Evolutionary conservation across 2,888 invertebrate species (phyloP), one percentile per base, ranked within the genome.

Genomic region (Trissoscelio sp.): DNA sequence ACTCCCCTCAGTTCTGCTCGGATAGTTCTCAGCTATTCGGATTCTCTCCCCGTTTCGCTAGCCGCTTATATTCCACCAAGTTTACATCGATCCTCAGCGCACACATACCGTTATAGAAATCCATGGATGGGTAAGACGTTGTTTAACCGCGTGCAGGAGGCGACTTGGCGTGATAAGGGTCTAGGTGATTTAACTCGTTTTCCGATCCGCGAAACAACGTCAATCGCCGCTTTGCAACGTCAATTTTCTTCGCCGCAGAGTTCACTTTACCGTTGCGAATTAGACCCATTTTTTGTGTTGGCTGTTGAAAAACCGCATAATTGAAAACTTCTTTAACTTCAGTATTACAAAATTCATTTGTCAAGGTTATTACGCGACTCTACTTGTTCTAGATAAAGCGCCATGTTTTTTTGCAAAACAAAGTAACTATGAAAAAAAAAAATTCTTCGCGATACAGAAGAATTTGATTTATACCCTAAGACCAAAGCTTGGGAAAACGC

Each of bases 151-250:
- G 24, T 60, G 67, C 53, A n/a, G 48, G 55, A 73, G 77, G 74
- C 67, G 82, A 75, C 70, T 81, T 66, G 81, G 83, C 79, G 83
- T 83, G 87, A 85, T 44, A 82, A 82, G 82, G 83, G 75, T 81
- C 79, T 60, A 14, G 64, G 58, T 82, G 84, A 87, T 87, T 87
- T 85, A 74, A 44, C 66, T 87, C 64, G 64, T 64, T 85, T 84
- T 74, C 80, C 83, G 83, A 85, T 85, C 84, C 83, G 82, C 81
- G 86, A 87, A 83, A 84, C 83, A 86, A 86, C 87, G 83, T 86
- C 74, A 60, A 72, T 83, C 78, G 75, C 31, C 42, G 22, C 39
- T 66, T 57, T 39, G 46, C 31, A 55, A 46, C 75, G 83, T 86
- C 86, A 58, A 79, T 79, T 79, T 73, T 79, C 79, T 79, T 20